Base-by-base conservation (phyloP, 2,797 vertebrate genomes). In the Dipus sagitta region DNA sequence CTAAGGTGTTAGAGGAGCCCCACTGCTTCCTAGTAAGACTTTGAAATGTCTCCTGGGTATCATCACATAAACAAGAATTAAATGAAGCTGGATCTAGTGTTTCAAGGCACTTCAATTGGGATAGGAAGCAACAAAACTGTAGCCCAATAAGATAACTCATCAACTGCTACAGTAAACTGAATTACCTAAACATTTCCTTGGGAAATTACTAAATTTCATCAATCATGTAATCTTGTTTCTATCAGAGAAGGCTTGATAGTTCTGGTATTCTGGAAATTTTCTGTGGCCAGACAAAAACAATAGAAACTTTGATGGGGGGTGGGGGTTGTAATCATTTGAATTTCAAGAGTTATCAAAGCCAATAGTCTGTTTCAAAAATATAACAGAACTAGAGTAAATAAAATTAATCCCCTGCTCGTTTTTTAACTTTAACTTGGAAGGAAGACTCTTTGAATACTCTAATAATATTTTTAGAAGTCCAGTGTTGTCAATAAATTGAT, bases 51-150 rank as follows among this genome's bases (percentile, higher is more conserved):
- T 6, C 60, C 4, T 18, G 9, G 71, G 42, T 79, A n/a, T 79
- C 12, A 94, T 20, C n/a, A 11, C 67, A 70, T 86, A 86, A 94
- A 93, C 38, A 88, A 80, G 17, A 54, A 80, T 81, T 70, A 84
- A 75, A 65, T 70, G 64, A 92, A 86, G 30, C 17, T 93, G 26
- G 18, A 74, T 92, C 86, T 92, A 1, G 94, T 95, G 95, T 95
- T 78, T 54, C 91, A 71, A 76, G 86, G 95, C 67, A 15, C 21
- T 77, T 89, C 93, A 70, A 47, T 90, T 32, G 28, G 34, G 62
- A 95, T 79, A 93, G 26, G 52, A 38, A 88, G 18, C 94, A 97
- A 76, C 0, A 30, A 96, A 95, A 86, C n/a, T 62, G 70, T 34
- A 70, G 71, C 91, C 26, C 91, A 93, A 72, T 20, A 20, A 92